Evolutionary conservation across 1,140 invertebrate species (phyloP).

Genomic region (Mercenaria mercenaria): DNA sequence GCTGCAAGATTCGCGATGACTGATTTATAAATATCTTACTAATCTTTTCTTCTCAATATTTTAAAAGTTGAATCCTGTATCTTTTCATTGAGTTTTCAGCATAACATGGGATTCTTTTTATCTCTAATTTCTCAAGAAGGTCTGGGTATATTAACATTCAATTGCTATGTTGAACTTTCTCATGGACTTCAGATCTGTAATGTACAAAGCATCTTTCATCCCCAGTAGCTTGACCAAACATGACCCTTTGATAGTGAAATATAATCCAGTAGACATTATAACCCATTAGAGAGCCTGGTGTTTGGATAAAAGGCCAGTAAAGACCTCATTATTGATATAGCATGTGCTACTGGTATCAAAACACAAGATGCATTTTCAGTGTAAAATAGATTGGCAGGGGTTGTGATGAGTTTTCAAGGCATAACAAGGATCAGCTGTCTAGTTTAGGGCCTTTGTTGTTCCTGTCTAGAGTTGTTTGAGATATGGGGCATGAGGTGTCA

Average conservation of each 20-base stretch:
- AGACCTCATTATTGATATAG: not conserved
- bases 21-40: no score
- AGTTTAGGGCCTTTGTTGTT: not conserved
- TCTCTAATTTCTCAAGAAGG: not conserved
- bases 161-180: not conserved
- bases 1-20: no score
- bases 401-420: not conserved
- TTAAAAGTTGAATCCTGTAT: no score
- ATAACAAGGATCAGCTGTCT: not conserved
- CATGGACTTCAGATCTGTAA: not conserved
- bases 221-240: slow-evolving; percentile 52
- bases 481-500: not conserved
- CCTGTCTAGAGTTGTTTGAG: not conserved
- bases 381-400: not conserved
- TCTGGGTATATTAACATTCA: not conserved
- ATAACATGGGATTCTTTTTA: not conserved
- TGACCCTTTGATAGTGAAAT: slow-evolving; percentile 45
- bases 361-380: not conserved
- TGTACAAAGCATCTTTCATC: slow-evolving; percentile 15
- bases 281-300: slow-evolving; percentile 41
- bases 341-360: slow-evolving; percentile 31
- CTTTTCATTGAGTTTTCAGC: no score
- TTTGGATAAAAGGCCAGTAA: slow-evolving; percentile 5
- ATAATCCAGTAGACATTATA: slow-evolving; percentile 34
- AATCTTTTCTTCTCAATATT: no score